These are phyloP conservation scores for Benitochromis conjunctus DNA, from an alignment of 2,113 vertebrate species.

Conservation along the genomic window DNA sequence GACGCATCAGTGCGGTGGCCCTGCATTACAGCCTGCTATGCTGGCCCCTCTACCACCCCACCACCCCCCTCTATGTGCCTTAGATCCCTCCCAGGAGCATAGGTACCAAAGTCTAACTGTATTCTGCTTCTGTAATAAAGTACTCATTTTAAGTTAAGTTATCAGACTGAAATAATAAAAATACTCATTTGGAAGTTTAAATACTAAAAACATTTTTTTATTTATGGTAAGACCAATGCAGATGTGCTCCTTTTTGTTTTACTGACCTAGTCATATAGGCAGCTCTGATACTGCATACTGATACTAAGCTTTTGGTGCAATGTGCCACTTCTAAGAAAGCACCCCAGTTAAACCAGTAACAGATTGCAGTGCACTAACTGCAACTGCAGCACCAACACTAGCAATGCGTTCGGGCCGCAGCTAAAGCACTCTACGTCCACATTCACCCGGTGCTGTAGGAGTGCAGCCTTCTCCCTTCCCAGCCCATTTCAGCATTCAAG, in stretches of 20 bases:
- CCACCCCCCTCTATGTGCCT: background rate
- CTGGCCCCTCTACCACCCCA: background rate
- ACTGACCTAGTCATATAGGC: background rate
- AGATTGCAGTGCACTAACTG: background rate
- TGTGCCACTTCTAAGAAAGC: background rate
- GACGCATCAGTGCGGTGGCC: background rate
- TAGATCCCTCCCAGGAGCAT: background rate
- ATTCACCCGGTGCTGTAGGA: background rate
- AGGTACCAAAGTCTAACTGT: background rate
- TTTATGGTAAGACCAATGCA: background rate
- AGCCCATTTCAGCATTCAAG: background rate
- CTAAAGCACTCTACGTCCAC: background rate
- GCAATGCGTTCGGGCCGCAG: background rate
- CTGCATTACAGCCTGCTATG: background rate
- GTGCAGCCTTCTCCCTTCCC: background rate
- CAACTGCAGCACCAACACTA: background rate
- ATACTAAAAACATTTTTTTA: background rate
- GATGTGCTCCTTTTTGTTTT: background rate
- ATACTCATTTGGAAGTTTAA: background rate
- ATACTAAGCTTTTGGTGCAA: background rate
- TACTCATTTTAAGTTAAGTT: background rate
- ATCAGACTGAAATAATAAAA: background rate
- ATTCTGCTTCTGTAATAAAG: background rate
- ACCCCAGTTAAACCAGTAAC: background rate
- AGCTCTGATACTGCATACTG: background rate